A percentile compares a stretch with the other conserved stretches of the same genome.
phyloP scores from a whole-genome alignment of 2,797 vertebrate species.

The Tamandua tetradactyla region DNA sequence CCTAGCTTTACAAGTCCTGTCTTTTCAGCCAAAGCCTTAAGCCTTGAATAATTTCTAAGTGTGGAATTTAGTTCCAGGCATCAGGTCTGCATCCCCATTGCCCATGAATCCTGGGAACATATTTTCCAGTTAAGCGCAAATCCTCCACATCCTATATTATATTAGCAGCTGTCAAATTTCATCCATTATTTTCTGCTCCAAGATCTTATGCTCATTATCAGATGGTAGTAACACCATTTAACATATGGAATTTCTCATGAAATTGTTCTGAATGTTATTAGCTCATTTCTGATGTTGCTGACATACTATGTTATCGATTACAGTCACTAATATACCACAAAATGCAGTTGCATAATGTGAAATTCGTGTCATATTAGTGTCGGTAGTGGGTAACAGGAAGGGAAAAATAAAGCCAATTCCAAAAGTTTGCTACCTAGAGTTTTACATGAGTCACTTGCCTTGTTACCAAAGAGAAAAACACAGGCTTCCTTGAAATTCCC shows the following conservation, averaged over 20 bases:
- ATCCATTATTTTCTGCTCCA: not conserved
- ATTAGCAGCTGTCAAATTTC: not conserved
- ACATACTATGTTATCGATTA: constrained; percentile 7
- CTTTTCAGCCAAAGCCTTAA: not conserved
- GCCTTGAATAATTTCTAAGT: not conserved
- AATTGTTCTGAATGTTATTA: constrained; percentile 58
- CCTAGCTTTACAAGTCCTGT: not conserved
- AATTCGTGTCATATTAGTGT: not conserved
- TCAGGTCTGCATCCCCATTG: not conserved
- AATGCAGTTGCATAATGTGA: not conserved
- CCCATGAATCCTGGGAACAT: not conserved
- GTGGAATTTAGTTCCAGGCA: not conserved
- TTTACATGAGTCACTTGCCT: not conserved
- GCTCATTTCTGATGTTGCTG: not conserved
- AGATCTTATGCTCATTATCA: not conserved
- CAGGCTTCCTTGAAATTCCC: constrained; percentile 22
- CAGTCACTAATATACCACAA: not conserved
- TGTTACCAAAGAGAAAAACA: constrained; percentile 43
- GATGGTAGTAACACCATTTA: not conserved
- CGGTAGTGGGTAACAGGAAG: too few relatives aligned
- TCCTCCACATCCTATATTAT: not conserved
- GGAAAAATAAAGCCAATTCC: not conserved
- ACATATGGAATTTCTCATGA: not conserved
- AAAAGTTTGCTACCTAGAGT: not conserved
- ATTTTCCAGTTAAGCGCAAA: not conserved